phyloP scores from a whole-genome alignment of 2,113 vertebrate species.

The Nothoprocta pentlandii region DNA sequence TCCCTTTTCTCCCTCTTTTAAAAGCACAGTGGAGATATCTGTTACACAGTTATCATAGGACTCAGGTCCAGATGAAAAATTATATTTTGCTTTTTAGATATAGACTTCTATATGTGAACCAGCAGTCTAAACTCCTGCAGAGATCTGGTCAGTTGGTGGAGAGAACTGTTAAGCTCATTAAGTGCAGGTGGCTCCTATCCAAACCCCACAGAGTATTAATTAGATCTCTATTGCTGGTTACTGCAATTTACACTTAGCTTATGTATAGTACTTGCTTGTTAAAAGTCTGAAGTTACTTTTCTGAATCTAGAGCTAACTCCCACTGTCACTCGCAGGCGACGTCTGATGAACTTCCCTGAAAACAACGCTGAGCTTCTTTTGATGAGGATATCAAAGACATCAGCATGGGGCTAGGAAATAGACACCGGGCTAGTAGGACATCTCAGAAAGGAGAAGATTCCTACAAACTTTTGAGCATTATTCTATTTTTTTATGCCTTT shows the following conservation, averaged over 20 bases:
- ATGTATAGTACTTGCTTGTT: accelerated
- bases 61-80: not conserved
- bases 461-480: not conserved
- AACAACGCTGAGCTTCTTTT: not conserved
- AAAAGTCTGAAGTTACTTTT: not conserved
- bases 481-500: not conserved
- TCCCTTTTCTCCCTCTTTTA: not conserved
- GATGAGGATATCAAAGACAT: not conserved
- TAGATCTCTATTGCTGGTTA: accelerated
- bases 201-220: not conserved
- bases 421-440: not conserved
- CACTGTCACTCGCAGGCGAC: not conserved
- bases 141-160: not conserved
- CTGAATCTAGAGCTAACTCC: not conserved
- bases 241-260: accelerated
- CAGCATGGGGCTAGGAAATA: not conserved
- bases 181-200: not conserved
- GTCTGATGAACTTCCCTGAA: not conserved
- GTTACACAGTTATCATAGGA: not conserved
- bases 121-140: not conserved
- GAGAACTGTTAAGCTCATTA: not conserved
- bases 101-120: not conserved
- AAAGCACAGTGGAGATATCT: not conserved
- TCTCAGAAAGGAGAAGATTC: not conserved
- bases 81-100: not conserved